A percentile compares a stretch with the other conserved stretches of the same genome.
Conservation (phyloP, 1,140 invertebrate species). For the Apis laboriosa region DNA sequence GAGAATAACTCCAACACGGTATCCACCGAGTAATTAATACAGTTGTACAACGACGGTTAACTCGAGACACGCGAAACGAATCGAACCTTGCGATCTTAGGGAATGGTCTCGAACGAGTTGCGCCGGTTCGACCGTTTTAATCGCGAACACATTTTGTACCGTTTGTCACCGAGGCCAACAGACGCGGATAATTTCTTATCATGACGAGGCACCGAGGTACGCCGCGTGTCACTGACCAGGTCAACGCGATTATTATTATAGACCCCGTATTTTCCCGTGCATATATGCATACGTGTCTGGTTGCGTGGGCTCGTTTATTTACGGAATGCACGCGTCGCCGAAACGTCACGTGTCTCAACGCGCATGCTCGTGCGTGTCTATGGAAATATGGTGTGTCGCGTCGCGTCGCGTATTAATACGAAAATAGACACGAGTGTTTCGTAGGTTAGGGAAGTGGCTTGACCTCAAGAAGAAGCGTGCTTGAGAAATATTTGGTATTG, state of each 20-base stretch:
- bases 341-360: conserved; percentile 38
- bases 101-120: not conserved
- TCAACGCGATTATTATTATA: conserved; percentile 56
- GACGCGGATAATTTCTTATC: conserved; percentile 46
- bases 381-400: not conserved
- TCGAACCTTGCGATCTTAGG: not conserved
- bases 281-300: not conserved
- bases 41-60: not conserved
- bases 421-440: not conserved
- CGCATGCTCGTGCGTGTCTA: conserved; percentile 4
- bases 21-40: conserved; percentile 28
- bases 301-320: conserved; percentile 46
- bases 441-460: not conserved
- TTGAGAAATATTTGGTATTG: not conserved
- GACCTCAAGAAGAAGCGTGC: not conserved
- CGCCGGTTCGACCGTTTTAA: not conserved
- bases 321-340: conserved; percentile 29
- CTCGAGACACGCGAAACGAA: not conserved
- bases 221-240: conserved; percentile 57
- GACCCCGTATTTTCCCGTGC: conserved; percentile 33
- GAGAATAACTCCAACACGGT: conserved; percentile 3
- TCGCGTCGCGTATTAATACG: not conserved
- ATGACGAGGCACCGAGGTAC: conserved; percentile 39
- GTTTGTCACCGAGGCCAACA: conserved; percentile 11
- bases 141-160: conserved; percentile 34